Evolutionary conservation across 2,888 invertebrate genomes (phyloP), one percentile per base, ranked within the genome.

Genomic region (Pachycephus smyrnensis): DNA sequence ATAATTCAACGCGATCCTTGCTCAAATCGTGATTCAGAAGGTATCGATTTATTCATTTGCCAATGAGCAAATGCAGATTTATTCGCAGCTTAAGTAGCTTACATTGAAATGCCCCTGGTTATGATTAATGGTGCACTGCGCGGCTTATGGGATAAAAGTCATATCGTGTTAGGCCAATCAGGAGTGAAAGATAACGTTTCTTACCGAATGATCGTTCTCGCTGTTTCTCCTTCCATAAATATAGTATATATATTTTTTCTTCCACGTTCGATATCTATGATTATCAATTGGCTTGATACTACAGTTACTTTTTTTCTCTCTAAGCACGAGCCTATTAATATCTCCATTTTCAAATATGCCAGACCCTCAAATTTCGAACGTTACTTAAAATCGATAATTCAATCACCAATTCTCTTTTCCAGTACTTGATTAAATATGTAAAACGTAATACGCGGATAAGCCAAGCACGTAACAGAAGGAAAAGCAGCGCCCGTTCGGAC

Each of bases 51-150:
- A 69, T 30, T 11, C 69, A 69, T 69, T 69, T 69, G 30, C 32
- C 69, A 30, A 32, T 69, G 9, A 12, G 69, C 69, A 69, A 69
- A 69, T 69, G 69, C 69, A 69, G 69, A 69, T 69, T 69, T 69
- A 69, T 69, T 69, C 69, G 69, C 23, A 32, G 69, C 69, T 69
- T 69, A 69, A 69, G 69, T 9, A 69, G 69, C 69, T 69, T 69
- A 69, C 32, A 69, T 69, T 69, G 69, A 69, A 69, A 69, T 32
- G 69, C 30, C 15, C 32, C 69, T 69, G n/a, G 69, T 69, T 69
- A 69, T 69, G 69, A 69, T 69, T 69, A 69, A 69, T 69, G 12
- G 30, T 15, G 69, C 30, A 15, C 30, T 69, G 69, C 1, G 69
- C 30, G 69, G 69, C 30, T 69, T 69, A 69, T 6, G 69, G 69